These are phyloP conservation scores for Chlorodrepanis virens DNA, from an alignment of 2,113 vertebrate genomes.

Conservation along the genomic window DNA sequence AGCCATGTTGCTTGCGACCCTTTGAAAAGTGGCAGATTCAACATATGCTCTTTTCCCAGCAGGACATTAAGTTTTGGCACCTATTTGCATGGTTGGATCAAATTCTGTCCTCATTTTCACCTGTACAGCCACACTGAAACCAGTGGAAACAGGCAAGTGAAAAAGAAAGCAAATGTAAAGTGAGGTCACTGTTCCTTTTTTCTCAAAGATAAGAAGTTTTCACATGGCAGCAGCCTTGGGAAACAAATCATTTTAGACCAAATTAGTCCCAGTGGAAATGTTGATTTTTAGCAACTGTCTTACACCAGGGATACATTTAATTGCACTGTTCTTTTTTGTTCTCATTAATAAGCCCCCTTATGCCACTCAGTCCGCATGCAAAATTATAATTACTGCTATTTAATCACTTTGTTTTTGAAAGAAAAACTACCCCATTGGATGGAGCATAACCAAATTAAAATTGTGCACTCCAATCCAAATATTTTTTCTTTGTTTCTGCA, in stretches of 20 bases:
- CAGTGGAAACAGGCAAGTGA: background rate
- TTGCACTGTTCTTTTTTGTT: slow-evolving; percentile 41
- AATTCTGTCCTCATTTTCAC: background rate
- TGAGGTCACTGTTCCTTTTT: background rate
- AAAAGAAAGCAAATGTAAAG: background rate
- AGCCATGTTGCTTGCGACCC: background rate
- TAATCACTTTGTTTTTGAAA: slow-evolving; percentile 66
- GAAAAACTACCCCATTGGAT: slow-evolving; percentile 50
- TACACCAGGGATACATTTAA: slow-evolving; percentile 20
- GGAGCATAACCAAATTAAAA: slow-evolving; percentile 67
- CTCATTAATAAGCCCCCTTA: slow-evolving; percentile 56
- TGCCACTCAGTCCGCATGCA: slow-evolving; percentile 33
- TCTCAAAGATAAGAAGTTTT: slow-evolving; percentile 21
- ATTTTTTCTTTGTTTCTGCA: slow-evolving; percentile 68
- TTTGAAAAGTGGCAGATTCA: background rate
- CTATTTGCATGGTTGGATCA: background rate
- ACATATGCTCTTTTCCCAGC: background rate
- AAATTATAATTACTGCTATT: slow-evolving; percentile 53
- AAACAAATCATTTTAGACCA: slow-evolving; percentile 42
- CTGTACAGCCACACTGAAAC: background rate
- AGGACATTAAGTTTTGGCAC: background rate
- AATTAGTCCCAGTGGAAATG: slow-evolving; percentile 4
- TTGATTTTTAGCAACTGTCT: slow-evolving; percentile 36
- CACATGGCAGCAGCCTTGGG: background rate
- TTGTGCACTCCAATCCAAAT: slow-evolving; percentile 70